Base-by-base conservation (phyloP, 2,888 invertebrate species). In the Plagiodera versicolora region DNA sequence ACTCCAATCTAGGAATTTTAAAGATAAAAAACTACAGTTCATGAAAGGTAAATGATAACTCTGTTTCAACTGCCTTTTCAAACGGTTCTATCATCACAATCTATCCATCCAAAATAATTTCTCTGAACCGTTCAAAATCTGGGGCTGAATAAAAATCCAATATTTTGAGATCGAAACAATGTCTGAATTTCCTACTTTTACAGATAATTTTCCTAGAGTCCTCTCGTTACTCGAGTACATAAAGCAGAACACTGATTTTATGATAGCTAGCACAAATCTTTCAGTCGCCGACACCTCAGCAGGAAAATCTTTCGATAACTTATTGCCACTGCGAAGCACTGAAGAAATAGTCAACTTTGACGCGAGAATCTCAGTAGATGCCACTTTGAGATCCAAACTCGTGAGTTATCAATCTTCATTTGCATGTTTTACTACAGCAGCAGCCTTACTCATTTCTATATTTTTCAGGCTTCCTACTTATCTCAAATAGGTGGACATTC, bases 321-420 rank as follows among this genome's bases (percentile, higher is more conserved):
- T n/a, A n/a, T n/a, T 51, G n/a, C 51, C 51, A 10, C 16, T 51
- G 4, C 18, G 39, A 1, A 51, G 11, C n/a, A 51, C 39, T 11
- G 51, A 51, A 39, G 51, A 51, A 5, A 51, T 51, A 19, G 6
- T 20, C n/a, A 20, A 51, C 19, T 51, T 51, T 14, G 51, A 51
- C 16, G n/a, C 30, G 11, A 35, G 39, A 51, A 16, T 51, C 11
- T 32, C 16, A 2, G 9, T 20, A 2, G 51, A 51, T 10, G 18
- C n/a, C n/a, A 51, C 2, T 3, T 20, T 51, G 11, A 51, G 19
- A 19, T 51, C 51, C 32, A 39, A 35, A 17, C 35, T 51, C 9
- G 50, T 51, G 11, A 51, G 35, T 51, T 24, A 17, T 24, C 16
- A n/a, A n/a, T n/a, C n/a, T n/a, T n/a, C n/a, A n/a, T n/a, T n/a